phyloP scores from a whole-genome alignment of 1,140 invertebrate species.

The Zaprionus africanus region DNA sequence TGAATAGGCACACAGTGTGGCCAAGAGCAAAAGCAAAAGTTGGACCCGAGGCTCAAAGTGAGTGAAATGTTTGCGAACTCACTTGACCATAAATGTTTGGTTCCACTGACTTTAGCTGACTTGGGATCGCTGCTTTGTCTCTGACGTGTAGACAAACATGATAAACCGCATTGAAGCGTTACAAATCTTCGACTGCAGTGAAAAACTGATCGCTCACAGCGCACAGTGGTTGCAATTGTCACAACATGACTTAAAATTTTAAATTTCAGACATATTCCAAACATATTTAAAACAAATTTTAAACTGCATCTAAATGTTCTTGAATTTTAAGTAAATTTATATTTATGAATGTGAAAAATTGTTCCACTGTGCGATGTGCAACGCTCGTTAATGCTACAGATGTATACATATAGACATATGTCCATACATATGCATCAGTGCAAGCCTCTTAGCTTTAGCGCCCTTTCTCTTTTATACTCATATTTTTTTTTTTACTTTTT shows the following conservation, averaged over 20 bases:
- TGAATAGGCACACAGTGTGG: slow-evolving; percentile 31
- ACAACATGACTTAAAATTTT: not conserved
- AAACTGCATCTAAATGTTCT: not conserved
- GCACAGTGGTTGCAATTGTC: not conserved
- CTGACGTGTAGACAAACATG: slow-evolving; percentile 29
- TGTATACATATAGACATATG: not conserved
- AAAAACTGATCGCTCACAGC: slow-evolving; percentile 29
- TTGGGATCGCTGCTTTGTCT: slow-evolving; percentile 32
- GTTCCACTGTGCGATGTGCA: not conserved
- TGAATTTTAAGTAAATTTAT: not conserved
- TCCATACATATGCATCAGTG: slow-evolving; percentile 17
- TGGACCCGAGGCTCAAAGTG: slow-evolving; percentile 3
- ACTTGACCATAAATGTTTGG: slow-evolving; percentile 25
- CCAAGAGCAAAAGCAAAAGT: slow-evolving; percentile 39
- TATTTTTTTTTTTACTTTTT: slow-evolving; percentile 27
- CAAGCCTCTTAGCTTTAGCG: slow-evolving; percentile 27
- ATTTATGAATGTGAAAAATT: not conserved
- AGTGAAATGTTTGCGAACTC: slow-evolving; percentile 40
- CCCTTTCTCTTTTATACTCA: slow-evolving; percentile 45
- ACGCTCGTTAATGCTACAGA: not conserved
- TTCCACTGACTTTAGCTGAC: slow-evolving; percentile 17
- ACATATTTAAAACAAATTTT: not conserved
- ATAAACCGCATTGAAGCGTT: slow-evolving; percentile 51
- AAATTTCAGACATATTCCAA: not conserved
- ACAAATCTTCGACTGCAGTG: slow-evolving; percentile 43